Base-by-base conservation (phyloP, 2,797 vertebrate species). In the Neoniphon sammara region DNA sequence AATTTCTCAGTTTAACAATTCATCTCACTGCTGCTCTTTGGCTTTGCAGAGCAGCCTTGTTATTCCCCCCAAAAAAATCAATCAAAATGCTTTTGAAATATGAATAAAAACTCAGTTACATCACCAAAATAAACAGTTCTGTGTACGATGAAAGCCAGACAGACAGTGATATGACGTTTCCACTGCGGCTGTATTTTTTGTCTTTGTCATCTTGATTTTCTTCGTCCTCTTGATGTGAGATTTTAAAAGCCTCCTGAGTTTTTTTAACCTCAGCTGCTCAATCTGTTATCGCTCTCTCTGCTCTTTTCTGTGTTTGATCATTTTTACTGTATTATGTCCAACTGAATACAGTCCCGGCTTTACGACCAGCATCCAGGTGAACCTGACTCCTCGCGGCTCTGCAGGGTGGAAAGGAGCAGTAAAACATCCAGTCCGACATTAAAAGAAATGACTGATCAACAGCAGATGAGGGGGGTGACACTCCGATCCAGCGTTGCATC, bases 381-480 rank as follows among this genome's bases (percentile, higher is more conserved):
- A 59, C 78, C 31, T 9, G 76, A 80, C 80, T 66, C 70, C 70
- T 46, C 6, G 18, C 39, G 64, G 60, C 80, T 67, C 79, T 12
- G 78, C 61, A 34, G 65, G 80, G 75, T 23, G 69, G 50, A 57
- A 54, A n/a, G 61, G 42, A 2, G 65, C 81, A 72, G 80, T 90
- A 87, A 87, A 83, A 59, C 46, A 57, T 52, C 14, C 65, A 57
- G 55, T 69, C 57, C 56, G 39, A 76, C 76, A 54, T 84, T 76
- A 76, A 83, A 86, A 70, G 77, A 69, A 72, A 58, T 57, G 64
- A 58, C 82, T 86, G 86, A 91, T 91, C 80, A 83, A 78, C 73
- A 81, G 66, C 88, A 90, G 88, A 80, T 91, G 86, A 89, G 73
- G 67, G 57, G 17, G 69, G 54, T 69, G 78, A 77, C 71, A 70